Conservation (phyloP, 1,140 invertebrate species). For the Battus philenor region DNA sequence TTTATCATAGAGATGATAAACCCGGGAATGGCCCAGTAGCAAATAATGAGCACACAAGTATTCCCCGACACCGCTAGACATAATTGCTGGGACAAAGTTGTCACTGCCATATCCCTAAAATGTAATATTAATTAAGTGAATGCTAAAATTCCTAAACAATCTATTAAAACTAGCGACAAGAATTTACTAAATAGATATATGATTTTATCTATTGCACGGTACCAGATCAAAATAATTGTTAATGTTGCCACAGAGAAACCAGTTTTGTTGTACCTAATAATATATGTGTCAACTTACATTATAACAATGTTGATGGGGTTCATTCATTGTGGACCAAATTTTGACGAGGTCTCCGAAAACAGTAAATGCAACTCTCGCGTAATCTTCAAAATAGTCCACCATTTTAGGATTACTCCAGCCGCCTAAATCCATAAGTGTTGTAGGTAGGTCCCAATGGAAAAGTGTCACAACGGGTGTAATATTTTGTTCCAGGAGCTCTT, state of each 20-base stretch:
- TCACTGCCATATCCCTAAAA: slow-evolving; percentile 75
- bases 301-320: slow-evolving; percentile 63
- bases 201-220: too few species aligned
- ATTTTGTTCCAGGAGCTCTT: slow-evolving; percentile 74
- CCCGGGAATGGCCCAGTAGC: slow-evolving; percentile 78
- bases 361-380: slow-evolving; percentile 77
- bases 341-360: slow-evolving; percentile 79
- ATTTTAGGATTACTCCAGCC: slow-evolving; percentile 79
- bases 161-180: background rate
- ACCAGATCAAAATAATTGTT: too few species aligned
- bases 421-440: slow-evolving; percentile 77
- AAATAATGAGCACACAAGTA: slow-evolving; percentile 79
- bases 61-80: slow-evolving; percentile 74
- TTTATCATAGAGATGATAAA: slow-evolving; percentile 80
- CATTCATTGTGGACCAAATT: slow-evolving; percentile 76
- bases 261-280: too few species aligned
- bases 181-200: slow-evolving; percentile 6
- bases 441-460: slow-evolving; percentile 79
- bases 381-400: slow-evolving; percentile 79
- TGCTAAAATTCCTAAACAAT: too few species aligned
- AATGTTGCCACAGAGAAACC: too few species aligned
- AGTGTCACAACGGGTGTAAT: slow-evolving; percentile 78
- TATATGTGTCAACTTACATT: slow-evolving; percentile 37
- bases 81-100: slow-evolving; percentile 73
- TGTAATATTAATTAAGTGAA: too few species aligned